Percentiles rank a stretch among this genome's conserved stretches.
These are phyloP conservation scores for Pampusana beccarii DNA, from an alignment of 2,113 vertebrate genomes.

Conservation along the genomic window DNA sequence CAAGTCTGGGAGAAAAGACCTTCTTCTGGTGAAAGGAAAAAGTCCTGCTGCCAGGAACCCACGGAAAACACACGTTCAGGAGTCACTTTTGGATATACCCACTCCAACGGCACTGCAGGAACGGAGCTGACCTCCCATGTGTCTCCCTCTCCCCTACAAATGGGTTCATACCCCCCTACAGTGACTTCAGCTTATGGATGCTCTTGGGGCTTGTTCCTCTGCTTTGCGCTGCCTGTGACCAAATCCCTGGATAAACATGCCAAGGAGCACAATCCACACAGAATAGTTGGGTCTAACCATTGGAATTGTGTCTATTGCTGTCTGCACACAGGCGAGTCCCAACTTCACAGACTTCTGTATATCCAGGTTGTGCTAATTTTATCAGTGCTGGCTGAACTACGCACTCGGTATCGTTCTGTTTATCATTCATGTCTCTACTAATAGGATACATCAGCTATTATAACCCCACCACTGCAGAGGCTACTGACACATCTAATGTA, in stretches of 20 bases:
- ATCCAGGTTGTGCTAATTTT: neutral
- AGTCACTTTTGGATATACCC: neutral
- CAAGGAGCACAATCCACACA: neutral
- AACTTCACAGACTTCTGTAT: neutral
- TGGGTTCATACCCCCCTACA: accelerated
- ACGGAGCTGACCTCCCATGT: accelerated
- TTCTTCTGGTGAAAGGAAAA: neutral
- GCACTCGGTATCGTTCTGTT: neutral
- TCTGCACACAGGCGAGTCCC: neutral
- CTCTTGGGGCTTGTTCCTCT: neutral
- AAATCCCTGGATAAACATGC: neutral
- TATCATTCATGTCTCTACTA: neutral
- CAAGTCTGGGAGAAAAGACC: neutral
- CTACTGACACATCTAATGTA: neutral
- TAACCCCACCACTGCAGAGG: neutral
- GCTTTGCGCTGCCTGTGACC: neutral
- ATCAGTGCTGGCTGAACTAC: neutral
- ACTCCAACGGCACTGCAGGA: neutral
- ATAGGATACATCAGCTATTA: neutral
- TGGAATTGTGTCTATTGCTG: neutral
- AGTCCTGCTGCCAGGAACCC: neutral
- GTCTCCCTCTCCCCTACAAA: neutral
- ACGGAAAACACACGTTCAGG: accelerated
- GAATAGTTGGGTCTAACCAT: neutral
- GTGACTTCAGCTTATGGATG: neutral